Evolutionary conservation across 2,113 vertebrate species (phyloP), one percentile per base, ranked within the genome.

Genomic region (Dolichotis patagonum): DNA sequence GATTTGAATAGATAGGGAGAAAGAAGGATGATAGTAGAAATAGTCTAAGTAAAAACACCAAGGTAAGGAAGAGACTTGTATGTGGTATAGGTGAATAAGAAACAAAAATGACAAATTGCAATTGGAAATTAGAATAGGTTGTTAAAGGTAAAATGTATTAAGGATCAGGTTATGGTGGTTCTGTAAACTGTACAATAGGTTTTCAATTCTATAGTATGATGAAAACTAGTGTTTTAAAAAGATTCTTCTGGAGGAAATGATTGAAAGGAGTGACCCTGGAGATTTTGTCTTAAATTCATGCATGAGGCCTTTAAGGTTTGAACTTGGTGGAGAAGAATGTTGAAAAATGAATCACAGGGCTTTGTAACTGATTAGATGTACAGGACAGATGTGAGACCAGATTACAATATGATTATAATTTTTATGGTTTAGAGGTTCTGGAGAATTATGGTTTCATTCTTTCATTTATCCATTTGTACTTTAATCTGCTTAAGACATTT

Each of bases 191-290:
- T 49, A 49, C 7, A 28, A 6, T 78, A 41, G 30, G 16, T 52
- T 80, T 81, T 88, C 49, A 65, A 56, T 63, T 56, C 32, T 35
- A 7, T 69, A 58, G 7, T 49, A 78, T 49, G 75, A 16, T 78
- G 26, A 78, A 78, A 96, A 82, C 52, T 81, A 20, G 19, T 65
- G 7, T 73, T 90, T 91, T 81, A 75, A 52, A 94, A 81, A 87
- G 52, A 67, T 56, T 80, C 38, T 65, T 58, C 69, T 95, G 77
- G 58, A 90, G 38, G 19, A 92, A 93, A 20, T 85, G 30, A 73
- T 54, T 80, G 65, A 65, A 88, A 65, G 20, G 88, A 83, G 67
- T 24, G n/a, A 88, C 11, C 63, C 77, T 67, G 26, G 83, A 85
- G 67, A 73, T 10, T 13, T 60, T 93, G 52, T 77, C 77, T 87